Conservation (phyloP, 1,140 invertebrate species). For the Euura lappo region DNA sequence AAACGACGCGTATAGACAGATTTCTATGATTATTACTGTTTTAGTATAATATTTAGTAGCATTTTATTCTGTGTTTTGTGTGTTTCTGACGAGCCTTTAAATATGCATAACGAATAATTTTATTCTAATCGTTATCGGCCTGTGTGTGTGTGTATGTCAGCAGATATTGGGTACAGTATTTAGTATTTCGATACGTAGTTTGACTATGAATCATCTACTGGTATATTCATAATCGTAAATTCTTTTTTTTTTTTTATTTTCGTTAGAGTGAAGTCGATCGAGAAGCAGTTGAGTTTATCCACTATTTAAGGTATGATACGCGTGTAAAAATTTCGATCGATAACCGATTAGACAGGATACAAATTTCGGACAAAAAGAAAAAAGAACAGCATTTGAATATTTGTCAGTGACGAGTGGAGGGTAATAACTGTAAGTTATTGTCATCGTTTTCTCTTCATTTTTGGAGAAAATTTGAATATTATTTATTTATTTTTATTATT, state of each 20-base stretch:
- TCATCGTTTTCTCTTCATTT: not conserved
- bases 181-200: too few species aligned
- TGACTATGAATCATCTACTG: too few species aligned
- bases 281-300: not conserved
- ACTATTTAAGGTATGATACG: not conserved
- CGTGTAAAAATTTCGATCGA: not conserved
- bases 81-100: not conserved
- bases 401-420: not conserved
- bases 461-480: not conserved
- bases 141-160: not conserved
- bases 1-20: slow-evolving; percentile 6
- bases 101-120: not conserved
- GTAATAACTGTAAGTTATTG: slow-evolving; percentile 4
- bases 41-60: not conserved
- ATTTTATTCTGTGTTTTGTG: not conserved
- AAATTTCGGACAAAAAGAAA: too few species aligned
- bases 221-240: not conserved
- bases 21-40: not conserved
- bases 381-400: too few species aligned
- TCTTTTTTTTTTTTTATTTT: not conserved
- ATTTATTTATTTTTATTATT: too few species aligned
- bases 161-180: too few species aligned
- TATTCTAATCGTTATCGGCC: not conserved
- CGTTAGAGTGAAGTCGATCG: not conserved
- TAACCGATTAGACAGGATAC: too few species aligned